phyloP scores from a whole-genome alignment of 1,140 invertebrate species.

The Aphaenogaster floridana region DNA sequence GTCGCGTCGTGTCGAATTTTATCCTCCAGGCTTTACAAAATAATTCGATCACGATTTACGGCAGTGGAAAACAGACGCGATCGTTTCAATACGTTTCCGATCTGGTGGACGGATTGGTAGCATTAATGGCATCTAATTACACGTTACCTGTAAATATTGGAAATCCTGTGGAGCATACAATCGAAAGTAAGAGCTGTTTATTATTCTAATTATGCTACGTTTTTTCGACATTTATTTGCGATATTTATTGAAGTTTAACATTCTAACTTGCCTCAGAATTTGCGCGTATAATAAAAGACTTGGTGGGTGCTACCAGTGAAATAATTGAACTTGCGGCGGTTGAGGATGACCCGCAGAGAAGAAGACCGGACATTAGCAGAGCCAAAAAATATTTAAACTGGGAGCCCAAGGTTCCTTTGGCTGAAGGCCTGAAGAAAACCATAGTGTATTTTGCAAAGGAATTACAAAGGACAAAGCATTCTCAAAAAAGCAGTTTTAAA shows the following conservation, averaged over 20 bases:
- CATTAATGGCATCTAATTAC: conserved; percentile 98
- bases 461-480: conserved; percentile 89
- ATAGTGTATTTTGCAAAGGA: conserved; percentile 97
- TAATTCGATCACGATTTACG: conserved; percentile 98
- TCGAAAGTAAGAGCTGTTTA: conserved; percentile 90
- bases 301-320: conserved; percentile 94
- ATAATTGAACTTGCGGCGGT: conserved; percentile 94
- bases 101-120: conserved; percentile 97
- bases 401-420: conserved; percentile 96
- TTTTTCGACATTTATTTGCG: background rate
- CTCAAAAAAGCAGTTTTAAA: conserved; percentile 79
- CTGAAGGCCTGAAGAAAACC: conserved; percentile 94
- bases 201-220: background rate
- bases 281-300: conserved; percentile 95
- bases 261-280: conserved; percentile 91
- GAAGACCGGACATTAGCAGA: conserved; percentile 96
- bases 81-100: conserved; percentile 99
- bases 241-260: conserved; percentile 15
- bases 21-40: conserved; percentile 98
- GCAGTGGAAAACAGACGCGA: conserved; percentile 97
- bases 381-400: conserved; percentile 96
- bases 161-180: conserved; percentile 99
- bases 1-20: conserved; percentile 99
- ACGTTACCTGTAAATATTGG: conserved; percentile 98
- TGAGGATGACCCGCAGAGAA: conserved; percentile 98